Conservation (phyloP, 2,113 vertebrate genomes). For the Nerophis ophidion region DNA sequence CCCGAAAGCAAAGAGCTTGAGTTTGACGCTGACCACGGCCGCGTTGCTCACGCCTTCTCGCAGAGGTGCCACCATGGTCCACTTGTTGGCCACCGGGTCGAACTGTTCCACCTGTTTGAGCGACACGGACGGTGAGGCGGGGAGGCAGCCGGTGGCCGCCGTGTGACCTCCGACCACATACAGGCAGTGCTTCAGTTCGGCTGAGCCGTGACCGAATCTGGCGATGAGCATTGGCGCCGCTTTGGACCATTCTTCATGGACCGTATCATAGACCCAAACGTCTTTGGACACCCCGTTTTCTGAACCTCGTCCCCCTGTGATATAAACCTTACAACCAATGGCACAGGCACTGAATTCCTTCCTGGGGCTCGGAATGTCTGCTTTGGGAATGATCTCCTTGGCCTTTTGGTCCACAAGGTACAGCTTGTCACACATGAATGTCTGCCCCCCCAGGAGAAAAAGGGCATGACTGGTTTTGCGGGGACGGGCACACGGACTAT, state of each 20-base stretch:
- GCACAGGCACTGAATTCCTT: constrained; percentile 83
- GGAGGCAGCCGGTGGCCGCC: constrained; percentile 74
- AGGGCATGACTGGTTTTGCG: constrained; percentile 79
- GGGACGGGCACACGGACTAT: constrained; percentile 76
- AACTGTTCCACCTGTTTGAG: constrained; percentile 83
- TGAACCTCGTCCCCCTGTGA: constrained; percentile 77
- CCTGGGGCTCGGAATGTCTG: constrained; percentile 79
- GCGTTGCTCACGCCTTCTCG: constrained; percentile 81
- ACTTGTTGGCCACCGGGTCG: constrained; percentile 78
- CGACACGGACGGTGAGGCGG: constrained; percentile 79
- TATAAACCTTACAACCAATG: constrained; percentile 80
- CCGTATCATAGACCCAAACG: constrained; percentile 81
- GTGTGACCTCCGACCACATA: constrained; percentile 82
- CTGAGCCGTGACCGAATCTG: constrained; percentile 79
- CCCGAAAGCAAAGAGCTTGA: constrained; percentile 80
- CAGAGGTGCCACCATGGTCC: constrained; percentile 80
- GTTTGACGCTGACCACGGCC: constrained; percentile 79
- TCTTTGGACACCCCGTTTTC: constrained; percentile 82
- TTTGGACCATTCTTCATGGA: constrained; percentile 81
- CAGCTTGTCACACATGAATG: constrained; percentile 81
- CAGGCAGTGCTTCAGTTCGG: constrained; percentile 77
- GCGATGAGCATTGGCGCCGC: constrained; percentile 81
- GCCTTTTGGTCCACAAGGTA: constrained; percentile 80
- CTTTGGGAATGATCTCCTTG: constrained; percentile 80
- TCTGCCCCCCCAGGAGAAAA: constrained; percentile 78